Evolutionary conservation across 2,888 invertebrate genomes (phyloP).

Genomic region (Eupelmus urozonus): DNA sequence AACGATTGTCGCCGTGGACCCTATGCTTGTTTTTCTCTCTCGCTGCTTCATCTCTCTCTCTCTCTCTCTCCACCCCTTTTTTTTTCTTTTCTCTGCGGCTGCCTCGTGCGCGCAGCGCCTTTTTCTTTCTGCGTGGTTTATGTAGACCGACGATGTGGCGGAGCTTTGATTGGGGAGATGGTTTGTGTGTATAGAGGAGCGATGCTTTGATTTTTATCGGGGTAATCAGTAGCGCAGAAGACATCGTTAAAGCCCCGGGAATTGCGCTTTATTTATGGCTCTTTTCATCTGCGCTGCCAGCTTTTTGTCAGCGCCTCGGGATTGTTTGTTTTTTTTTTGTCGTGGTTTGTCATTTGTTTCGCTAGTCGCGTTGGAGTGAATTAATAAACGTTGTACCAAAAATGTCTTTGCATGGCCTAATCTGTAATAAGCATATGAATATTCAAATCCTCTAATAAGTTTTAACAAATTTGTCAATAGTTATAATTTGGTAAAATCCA

Average conservation of each 20-base stretch:
- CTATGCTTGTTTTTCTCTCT: slow-evolving; percentile 49
- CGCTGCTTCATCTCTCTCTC: slow-evolving; percentile 42
- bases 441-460: too few species aligned
- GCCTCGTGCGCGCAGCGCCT: not conserved
- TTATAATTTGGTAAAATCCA: too few species aligned
- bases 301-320: too few species aligned
- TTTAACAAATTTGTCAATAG: too few species aligned
- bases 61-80: slow-evolving; percentile 28
- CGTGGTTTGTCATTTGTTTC: too few species aligned
- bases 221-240: slow-evolving; percentile 50
- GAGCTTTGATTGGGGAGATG: slow-evolving; percentile 43
- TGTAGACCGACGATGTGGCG: slow-evolving; percentile 26
- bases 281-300: too few species aligned
- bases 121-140: slow-evolving; percentile 6
- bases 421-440: too few species aligned
- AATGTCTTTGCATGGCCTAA: too few species aligned
- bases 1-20: slow-evolving; percentile 67
- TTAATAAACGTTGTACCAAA: too few species aligned
- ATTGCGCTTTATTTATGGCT: slow-evolving; percentile 35
- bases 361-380: too few species aligned
- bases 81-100: slow-evolving; percentile 11
- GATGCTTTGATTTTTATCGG: slow-evolving; percentile 56
- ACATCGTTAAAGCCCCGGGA: slow-evolving; percentile 37
- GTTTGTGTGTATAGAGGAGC: not conserved
- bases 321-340: too few species aligned